Base-by-base conservation (phyloP, 2,888 invertebrate genomes). In the Chromoteleia sp. region DNA sequence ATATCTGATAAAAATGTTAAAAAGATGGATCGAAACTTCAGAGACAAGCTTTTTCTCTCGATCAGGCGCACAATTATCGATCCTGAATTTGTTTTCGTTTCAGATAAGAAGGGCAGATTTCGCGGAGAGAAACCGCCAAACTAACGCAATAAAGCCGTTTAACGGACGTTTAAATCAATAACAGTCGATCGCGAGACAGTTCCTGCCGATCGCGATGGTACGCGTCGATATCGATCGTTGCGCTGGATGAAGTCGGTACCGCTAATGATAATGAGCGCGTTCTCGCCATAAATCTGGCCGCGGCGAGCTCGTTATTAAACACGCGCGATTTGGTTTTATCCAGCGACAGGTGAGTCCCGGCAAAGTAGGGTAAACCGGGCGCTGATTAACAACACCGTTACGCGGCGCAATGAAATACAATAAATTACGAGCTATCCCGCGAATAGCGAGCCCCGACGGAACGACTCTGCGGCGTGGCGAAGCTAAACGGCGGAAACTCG, bases 321-420 rank as follows among this genome's bases (percentile, higher is more conserved):
- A 70, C 50, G 63, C 73, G 59, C 76, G 54, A 50, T 56, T 67
- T 63, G 78, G 80, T 84, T 85, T 85, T 83, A 81, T 78, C 79
- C 83, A 83, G 86, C 87, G 87, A 86, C 86, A 85, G 74, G 74
- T 82, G 81, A 82, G 75, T 45, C 78, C 63, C 73, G 76, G 74
- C 73, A 74, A 85, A 85, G 83, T 83, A 74, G 83, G 81, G 76
- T 81, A 61, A 86, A 83, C 74, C 85, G 81, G 79, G 82, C 84
- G 84, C 84, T 85, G 88, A 88, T 88, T 88, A 88, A 87, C 85
- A 85, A 84, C 87, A 88, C 89, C 89, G 89, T 89, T 89, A 88
- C 83, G 77, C 83, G 74, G 59, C 63, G 82, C 83, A 85, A 88
- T 86, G 86, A 87, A 87, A 87, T 86, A 88, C 88, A 87, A 88